Evolutionary conservation across 2,113 vertebrate species (phyloP), one percentile per base, ranked within the genome.

Genomic region (Channa argus): DNA sequence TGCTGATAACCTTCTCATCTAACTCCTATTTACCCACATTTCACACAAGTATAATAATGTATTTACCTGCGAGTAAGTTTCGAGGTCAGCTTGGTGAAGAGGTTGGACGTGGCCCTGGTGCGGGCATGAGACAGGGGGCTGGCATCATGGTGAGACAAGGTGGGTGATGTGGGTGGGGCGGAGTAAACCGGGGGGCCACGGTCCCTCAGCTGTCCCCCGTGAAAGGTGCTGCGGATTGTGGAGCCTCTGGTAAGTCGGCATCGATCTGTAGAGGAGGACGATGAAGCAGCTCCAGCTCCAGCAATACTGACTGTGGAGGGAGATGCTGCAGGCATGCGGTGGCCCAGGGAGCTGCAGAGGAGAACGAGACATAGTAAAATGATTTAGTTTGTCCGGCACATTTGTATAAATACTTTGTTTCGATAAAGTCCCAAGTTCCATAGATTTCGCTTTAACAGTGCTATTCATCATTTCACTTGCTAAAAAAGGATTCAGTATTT

Each of bases 21-120:
- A 24, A 24, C 24, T 24, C 24, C 24, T 24, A 24, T 24, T 24
- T 24, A 24, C 24, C 24, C 24, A 24, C 24, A 24, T 24, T 24
- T 24, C 24, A 24, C 24, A 24, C 24, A 24, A 24, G 24, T 24
- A 24, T 24, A 1, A 24, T 24, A 24, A 24, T 24, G 24, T 24
- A 43, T 58, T 90, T 91, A 98, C 97, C 97, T 95, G 93, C 97
- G 95, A 47, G 96, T 97, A 91, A 98, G 94, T 94, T 98, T 98
- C 71, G 96, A 98, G 93, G 97, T 98, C 92, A 98, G 94, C 85
- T 98, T 98, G 94, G 94, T 96, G 93, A 98, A 98, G 92, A 98
- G 95, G 94, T 97, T 97, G 91, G 97, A 96, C 50, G 96, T 96
- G 54, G 97, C 96, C 38, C 96, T 93, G 65, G 94, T 95, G 77